Evolutionary conservation across 2,888 invertebrate species (phyloP), one percentile per base, ranked within the genome.

Genomic region (Tricholauxania praeusta): DNA sequence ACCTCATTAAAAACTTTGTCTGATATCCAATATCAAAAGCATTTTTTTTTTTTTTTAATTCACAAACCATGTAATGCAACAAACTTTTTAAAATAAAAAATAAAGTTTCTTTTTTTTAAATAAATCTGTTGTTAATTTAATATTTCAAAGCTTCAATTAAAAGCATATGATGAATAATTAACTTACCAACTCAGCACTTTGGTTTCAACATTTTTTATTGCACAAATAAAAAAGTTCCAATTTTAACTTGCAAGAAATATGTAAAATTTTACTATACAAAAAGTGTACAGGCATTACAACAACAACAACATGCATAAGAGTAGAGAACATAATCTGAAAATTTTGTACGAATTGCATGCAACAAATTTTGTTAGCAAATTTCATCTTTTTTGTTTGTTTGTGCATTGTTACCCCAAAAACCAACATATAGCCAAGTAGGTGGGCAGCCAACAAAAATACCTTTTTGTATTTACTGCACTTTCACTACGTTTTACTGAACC

Each of bases 211-310:
- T 32, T 52, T 66, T 62, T 59, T 71, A 57, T 65, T 68, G 32
- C 62, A 17, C 39, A 39, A 39, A 39, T 39, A 39, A 59, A 57
- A 74, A 66, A 22, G 68, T 53, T 76, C 75, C 78, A 81, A 79
- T 80, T 82, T 78, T 75, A 72, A 75, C 75, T 75, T 70, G 76
- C 81, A 81, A 82, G 80, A 79, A 82, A 78, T 80, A 72, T 72
- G 78, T 74, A 74, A 78, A 82, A 76, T 81, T 77, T 77, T 82
- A 80, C 79, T 81, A 49, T 62, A 39, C 14, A 17, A 12, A 2
- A 64, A 28, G 17, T 48, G 48, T 19, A 63, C 63, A 22, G 12
- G 51, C 64, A 63, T 1, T 39, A 28, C 15, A n/a, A 62, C n/a
- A 39, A 62, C n/a, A 39, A 39, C 32, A 7, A n/a, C 32, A 62